Evolutionary conservation across 2,113 vertebrate species (phyloP).

Genomic region (Nerophis ophidion): DNA sequence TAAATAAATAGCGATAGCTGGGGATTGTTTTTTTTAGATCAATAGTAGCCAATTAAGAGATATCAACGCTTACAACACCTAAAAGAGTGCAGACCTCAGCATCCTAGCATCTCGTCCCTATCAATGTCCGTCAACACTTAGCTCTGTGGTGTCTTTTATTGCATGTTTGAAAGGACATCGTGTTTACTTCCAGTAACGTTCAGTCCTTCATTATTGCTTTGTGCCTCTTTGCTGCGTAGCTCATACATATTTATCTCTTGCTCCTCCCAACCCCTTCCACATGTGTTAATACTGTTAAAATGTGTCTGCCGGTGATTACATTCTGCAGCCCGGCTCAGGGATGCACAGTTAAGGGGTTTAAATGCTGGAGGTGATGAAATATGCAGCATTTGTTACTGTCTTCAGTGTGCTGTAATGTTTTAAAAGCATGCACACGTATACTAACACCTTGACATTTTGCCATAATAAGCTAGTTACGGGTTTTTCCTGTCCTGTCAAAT

Average conservation of each 20-base stretch:
- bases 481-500: too few relatives aligned
- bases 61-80: too few relatives aligned
- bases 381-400: too few relatives aligned
- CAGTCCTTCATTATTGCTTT: conserved; percentile 21
- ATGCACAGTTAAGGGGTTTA: not conserved
- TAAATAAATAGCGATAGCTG: not conserved
- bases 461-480: too few relatives aligned
- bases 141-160: conserved; percentile 8
- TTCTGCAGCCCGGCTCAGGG: conserved; percentile 9
- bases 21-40: too few relatives aligned
- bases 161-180: conserved; percentile 1
- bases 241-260: conserved; percentile 30
- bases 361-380: not conserved
- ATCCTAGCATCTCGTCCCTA: too few relatives aligned
- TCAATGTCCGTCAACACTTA: not conserved
- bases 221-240: conserved; percentile 7
- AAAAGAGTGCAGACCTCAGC: too few relatives aligned
- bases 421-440: too few relatives aligned
- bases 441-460: too few relatives aligned
- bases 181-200: not conserved
- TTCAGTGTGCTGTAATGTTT: too few relatives aligned
- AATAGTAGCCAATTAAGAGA: too few relatives aligned
- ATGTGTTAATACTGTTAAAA: conserved; percentile 36
- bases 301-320: conserved; percentile 23
- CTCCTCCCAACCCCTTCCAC: conserved; percentile 4